A percentile compares a stretch with the other conserved stretches of the same genome.
These are phyloP conservation scores for Spicauda simplicius DNA, from an alignment of 2,888 invertebrate genomes.

Conservation along the genomic window DNA sequence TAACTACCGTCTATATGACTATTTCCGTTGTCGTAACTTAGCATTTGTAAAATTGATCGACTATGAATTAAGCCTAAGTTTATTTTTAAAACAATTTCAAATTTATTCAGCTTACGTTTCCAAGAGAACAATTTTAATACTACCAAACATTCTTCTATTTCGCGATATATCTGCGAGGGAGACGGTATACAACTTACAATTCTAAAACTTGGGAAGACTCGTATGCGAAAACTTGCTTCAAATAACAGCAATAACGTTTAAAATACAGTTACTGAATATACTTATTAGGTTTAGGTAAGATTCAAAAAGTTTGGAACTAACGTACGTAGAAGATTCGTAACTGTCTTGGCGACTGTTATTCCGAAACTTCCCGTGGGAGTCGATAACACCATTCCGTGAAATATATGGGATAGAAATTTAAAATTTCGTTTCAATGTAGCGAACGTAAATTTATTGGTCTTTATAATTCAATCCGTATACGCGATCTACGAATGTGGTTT, in stretches of 20 bases:
- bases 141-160: not conserved
- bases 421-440: conserved; percentile 49
- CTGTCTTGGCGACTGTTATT: conserved; percentile 58
- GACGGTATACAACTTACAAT: not conserved
- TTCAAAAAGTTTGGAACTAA: conserved; percentile 50
- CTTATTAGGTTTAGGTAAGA: conserved; percentile 47
- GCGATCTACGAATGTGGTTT: conserved; percentile 14
- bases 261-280: conserved; percentile 38
- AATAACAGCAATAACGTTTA: conserved; percentile 23
- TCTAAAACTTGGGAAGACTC: conserved; percentile 7
- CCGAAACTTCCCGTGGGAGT: conserved; percentile 65
- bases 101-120: too few relatives aligned
- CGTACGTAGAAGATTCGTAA: conserved; percentile 48
- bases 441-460: conserved; percentile 47
- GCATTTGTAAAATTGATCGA: too few relatives aligned
- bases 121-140: not conserved
- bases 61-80: too few relatives aligned
- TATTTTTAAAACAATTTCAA: too few relatives aligned
- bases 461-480: conserved; percentile 38
- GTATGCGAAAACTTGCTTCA: conserved; percentile 6
- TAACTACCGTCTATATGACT: too few relatives aligned
- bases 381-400: conserved; percentile 75
- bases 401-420: conserved; percentile 61
- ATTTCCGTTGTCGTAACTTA: too few relatives aligned
- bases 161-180: not conserved